phyloP scores from a whole-genome alignment of 64 coral and sea anemone genomes.

The Porites australiensis region DNA sequence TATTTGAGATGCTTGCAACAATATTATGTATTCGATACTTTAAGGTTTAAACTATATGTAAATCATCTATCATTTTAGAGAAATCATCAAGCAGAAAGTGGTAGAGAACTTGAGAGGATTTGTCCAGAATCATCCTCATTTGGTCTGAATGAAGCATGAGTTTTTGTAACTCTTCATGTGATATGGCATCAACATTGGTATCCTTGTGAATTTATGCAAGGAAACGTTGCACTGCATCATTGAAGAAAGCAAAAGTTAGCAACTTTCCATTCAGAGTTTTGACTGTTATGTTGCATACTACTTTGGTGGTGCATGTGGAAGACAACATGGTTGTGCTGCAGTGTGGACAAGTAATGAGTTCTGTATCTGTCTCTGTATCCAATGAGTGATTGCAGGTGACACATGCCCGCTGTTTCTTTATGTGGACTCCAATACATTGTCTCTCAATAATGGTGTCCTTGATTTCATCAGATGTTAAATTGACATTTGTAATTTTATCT shows the following conservation, averaged over 20 bases:
- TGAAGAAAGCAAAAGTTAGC: conserved; percentile 38
- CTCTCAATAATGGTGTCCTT: conserved; percentile 63
- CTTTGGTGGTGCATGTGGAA: conserved; percentile 29
- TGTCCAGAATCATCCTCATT: neutral
- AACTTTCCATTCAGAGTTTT: conserved; percentile 38
- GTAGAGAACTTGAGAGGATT: neutral
- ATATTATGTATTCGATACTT: too few relatives aligned
- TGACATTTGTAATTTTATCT: conserved; percentile 55
- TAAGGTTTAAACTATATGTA: too few relatives aligned
- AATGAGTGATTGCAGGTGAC: conserved; percentile 26
- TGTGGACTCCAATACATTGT: conserved; percentile 57
- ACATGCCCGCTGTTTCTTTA: conserved; percentile 43
- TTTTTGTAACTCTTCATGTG: conserved; percentile 6
- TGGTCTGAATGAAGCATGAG: neutral
- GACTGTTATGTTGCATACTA: conserved; percentile 40
- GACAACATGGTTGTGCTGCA: conserved; percentile 29
- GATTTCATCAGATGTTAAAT: conserved; percentile 51
- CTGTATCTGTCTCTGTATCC: conserved; percentile 17
- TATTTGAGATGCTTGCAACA: too few relatives aligned
- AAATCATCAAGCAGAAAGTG: neutral
- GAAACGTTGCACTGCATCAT: conserved; percentile 46
- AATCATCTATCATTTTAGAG: too few relatives aligned
- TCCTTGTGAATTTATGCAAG: neutral
- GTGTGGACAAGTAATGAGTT: conserved; percentile 32
- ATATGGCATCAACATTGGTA: neutral